Percentiles rank a stretch among this genome's conserved stretches.
These are phyloP conservation scores for Anodontia alba DNA, from an alignment of 2,888 invertebrate genomes.

Conservation along the genomic window DNA sequence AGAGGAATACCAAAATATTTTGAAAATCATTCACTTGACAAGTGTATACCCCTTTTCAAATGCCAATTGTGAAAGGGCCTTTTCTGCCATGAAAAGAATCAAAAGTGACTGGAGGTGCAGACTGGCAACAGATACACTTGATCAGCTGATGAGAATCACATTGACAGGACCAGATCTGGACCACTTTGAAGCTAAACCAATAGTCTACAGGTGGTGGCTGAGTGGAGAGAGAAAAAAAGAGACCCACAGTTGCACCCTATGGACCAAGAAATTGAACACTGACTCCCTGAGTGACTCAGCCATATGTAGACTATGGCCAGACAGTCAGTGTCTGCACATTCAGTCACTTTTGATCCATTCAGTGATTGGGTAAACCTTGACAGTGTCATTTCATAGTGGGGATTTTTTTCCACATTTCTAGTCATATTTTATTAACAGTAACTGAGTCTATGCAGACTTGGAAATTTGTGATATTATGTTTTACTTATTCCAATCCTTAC, in stretches of 20 bases:
- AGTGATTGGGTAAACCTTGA: too few relatives aligned
- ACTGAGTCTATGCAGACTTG: too few relatives aligned
- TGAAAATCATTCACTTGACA: conserved; percentile 43
- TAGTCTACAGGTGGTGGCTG: conserved; percentile 6
- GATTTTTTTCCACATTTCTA: too few relatives aligned
- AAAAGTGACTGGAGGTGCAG: conserved; percentile 45
- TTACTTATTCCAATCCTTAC: too few relatives aligned
- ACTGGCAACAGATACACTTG: conserved; percentile 12
- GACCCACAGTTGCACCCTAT: neutral
- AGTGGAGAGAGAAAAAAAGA: conserved; percentile 8
- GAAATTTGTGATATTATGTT: too few relatives aligned
- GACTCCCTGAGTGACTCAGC: too few relatives aligned
- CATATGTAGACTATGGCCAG: too few relatives aligned
- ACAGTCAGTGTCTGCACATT: too few relatives aligned
- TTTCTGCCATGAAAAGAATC: conserved; percentile 43
- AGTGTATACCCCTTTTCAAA: conserved; percentile 44
- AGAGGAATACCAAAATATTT: conserved; percentile 42
- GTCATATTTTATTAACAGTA: too few relatives aligned
- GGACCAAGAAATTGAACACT: neutral
- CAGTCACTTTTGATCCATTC: too few relatives aligned
- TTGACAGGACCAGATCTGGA: conserved; percentile 4
- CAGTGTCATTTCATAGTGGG: too few relatives aligned
- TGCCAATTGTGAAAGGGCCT: conserved; percentile 45
- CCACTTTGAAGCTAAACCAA: conserved; percentile 9
- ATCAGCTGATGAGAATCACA: conserved; percentile 17